A percentile compares a stretch with the other conserved stretches of the same genome.
These are phyloP conservation scores for Hippoglossus hippoglossus DNA, from an alignment of 2,797 vertebrate genomes.

Conservation along the genomic window DNA sequence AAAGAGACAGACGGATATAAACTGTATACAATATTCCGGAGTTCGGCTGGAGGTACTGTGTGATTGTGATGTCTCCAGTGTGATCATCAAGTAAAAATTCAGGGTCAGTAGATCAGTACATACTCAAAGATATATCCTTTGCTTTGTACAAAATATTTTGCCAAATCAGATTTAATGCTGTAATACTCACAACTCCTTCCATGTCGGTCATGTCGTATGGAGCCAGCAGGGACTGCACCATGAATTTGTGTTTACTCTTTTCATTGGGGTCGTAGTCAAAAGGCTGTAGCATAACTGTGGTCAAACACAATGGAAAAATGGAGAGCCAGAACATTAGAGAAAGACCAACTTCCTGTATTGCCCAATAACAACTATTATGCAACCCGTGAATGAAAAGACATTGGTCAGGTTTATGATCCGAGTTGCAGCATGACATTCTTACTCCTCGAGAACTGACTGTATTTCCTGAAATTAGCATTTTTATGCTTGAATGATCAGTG, in stretches of 20 bases:
- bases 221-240: constrained; percentile 96
- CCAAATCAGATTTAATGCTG: background rate
- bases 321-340: constrained; percentile 2
- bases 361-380: background rate
- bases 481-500: background rate
- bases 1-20: background rate
- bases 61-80: background rate
- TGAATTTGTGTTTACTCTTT: constrained; percentile 99
- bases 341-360: constrained; percentile 21
- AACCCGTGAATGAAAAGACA: background rate
- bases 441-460: background rate
- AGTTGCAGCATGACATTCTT: background rate
- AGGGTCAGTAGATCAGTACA: background rate
- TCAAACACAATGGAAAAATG: constrained; percentile 48
- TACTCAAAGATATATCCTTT: background rate
- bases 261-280: constrained; percentile 98
- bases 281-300: constrained; percentile 95
- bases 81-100: background rate
- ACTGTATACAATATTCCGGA: constrained; percentile 7
- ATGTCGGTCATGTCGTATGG: constrained; percentile 94
- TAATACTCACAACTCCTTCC: constrained; percentile 93
- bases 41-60: background rate
- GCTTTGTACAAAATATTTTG: background rate
- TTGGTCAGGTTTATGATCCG: background rate
- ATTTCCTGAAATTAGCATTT: background rate